phyloP scores from a whole-genome alignment of 2,113 vertebrate species.

The Nesoenas mayeri region DNA sequence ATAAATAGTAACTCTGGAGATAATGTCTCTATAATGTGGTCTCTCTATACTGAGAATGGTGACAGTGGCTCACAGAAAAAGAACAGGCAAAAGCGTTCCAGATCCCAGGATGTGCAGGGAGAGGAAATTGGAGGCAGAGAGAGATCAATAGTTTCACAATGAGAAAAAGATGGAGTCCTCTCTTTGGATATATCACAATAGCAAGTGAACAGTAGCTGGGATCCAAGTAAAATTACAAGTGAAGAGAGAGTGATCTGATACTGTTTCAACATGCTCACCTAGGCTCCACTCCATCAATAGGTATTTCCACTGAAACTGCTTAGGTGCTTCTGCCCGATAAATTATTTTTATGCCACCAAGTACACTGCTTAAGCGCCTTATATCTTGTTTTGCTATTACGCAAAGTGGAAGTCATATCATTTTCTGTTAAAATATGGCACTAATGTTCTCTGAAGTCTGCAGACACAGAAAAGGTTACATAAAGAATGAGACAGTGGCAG shows the following conservation, averaged over 20 bases:
- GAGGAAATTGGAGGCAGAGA: slow-evolving; percentile 25
- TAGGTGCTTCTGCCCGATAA: background rate
- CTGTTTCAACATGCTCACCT: background rate
- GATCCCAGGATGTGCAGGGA: background rate
- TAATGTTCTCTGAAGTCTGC: background rate
- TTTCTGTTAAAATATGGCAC: background rate
- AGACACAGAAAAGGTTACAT: background rate
- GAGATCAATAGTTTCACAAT: slow-evolving; percentile 7
- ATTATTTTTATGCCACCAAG: background rate
- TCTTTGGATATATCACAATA: background rate
- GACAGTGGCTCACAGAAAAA: background rate
- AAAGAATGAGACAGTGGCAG: background rate
- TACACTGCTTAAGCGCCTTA: background rate
- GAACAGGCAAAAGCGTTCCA: background rate
- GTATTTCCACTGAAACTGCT: background rate
- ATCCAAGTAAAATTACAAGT: background rate
- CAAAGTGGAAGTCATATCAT: background rate
- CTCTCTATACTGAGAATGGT: background rate
- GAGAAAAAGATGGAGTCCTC: slow-evolving; percentile 7
- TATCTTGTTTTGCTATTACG: background rate
- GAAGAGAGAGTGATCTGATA: background rate
- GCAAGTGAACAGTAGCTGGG: background rate
- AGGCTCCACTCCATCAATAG: background rate
- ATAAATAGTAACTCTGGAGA: slow-evolving; percentile 24
- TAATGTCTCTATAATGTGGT: background rate